Base-by-base conservation (phyloP, 1,140 invertebrate genomes). In the Zaprionus ghesquierei region DNA sequence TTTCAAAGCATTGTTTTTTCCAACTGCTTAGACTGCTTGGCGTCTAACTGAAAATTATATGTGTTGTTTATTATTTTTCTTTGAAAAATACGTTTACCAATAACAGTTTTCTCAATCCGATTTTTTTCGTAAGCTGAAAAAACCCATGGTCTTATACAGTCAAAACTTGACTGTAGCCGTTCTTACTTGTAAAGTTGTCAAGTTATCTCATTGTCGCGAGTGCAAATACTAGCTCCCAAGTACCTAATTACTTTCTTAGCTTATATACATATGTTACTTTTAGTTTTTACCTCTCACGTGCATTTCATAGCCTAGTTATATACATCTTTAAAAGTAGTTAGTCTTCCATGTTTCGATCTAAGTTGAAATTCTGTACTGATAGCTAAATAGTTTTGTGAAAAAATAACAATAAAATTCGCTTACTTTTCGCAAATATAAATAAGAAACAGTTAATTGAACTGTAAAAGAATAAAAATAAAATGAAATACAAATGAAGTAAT, bases 351-450 rank as follows among this genome's bases (percentile, higher is more conserved):
- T 77, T 63, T 79, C 50, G 23, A 58, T 49, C 58, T 75, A 80
- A 71, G 84, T 69, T 60, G 44, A 54, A 80, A 80, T 69, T 89
- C 69, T 89, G 84, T 89, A 89, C 84, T 89, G 84, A 89, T 89
- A 89, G 84, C 64, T 79, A 71, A 68, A 46, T 84, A 89, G 75
- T 77, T 64, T 65, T 51, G 20, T 69, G 60, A 68, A 59, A 54
- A 63, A 77, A 79, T 77, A 33, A 78, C 63, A 86, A 81, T 84
- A 84, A 84, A 84, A 75, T 75, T 64, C 63, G 58, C 62, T 73
- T 27, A 68, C 22, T 50, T 54, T 71, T 20, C 56, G 12, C n/a
- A n/a, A 63, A n/a, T n/a, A n/a, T n/a, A n/a, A n/a, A 38, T 33
- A 49, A 15, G 25, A 46, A 35, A 35, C 10, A 35, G 2, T 35